Evolutionary conservation across 2,797 vertebrate species (phyloP).

Genomic region (Helostoma temminkii): DNA sequence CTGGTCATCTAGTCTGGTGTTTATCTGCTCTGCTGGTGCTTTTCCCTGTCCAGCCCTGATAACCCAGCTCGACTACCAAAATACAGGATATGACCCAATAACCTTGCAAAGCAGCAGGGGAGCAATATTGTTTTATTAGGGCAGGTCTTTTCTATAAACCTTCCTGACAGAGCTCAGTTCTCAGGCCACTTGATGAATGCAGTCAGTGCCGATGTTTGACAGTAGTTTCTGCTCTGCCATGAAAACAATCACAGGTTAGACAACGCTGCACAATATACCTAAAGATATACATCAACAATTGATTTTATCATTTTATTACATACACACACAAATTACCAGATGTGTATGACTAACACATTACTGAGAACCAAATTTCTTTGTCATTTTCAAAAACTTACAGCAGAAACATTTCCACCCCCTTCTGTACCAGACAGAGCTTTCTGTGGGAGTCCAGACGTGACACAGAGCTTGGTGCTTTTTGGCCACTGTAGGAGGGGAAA

Average conservation of each 20-base stretch:
- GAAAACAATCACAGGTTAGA: constrained; percentile 5
- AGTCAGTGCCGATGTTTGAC: constrained; percentile 28
- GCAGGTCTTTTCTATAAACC: constrained; percentile 61
- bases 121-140: constrained; percentile 75
- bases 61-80: constrained; percentile 73
- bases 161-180: constrained; percentile 43
- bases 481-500: constrained; percentile 70
- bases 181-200: constrained; percentile 40
- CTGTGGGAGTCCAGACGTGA: constrained; percentile 31
- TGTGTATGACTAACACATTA: not conserved
- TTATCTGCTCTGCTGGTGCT: constrained; percentile 71
- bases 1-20: constrained; percentile 71
- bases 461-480: constrained; percentile 43
- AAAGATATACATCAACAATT: not conserved
- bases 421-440: constrained; percentile 29
- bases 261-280: not conserved
- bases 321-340: constrained; percentile 38
- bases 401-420: constrained; percentile 4
- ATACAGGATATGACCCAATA: constrained; percentile 83
- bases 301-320: not conserved
- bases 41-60: constrained; percentile 82
- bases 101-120: constrained; percentile 69
- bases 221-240: constrained; percentile 21
- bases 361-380: not conserved
- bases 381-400: constrained; percentile 25